Evolutionary conservation across 37 sponge, comb jelly and placozoan species (phyloP).

Genomic region (Dysidea cf. avara): DNA sequence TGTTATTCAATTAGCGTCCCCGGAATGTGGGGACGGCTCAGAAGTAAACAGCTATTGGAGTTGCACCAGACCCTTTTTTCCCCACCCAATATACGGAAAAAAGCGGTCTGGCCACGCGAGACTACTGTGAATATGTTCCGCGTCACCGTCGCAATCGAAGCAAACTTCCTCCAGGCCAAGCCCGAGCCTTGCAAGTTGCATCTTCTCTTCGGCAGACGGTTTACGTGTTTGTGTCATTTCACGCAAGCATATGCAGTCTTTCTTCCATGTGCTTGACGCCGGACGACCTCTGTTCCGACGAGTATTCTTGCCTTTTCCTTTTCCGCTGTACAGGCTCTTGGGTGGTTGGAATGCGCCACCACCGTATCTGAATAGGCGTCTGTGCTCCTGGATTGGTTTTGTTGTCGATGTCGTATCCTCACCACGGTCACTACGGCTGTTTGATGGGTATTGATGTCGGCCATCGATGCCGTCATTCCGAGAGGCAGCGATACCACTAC

Average conservation of each 20-base stretch:
- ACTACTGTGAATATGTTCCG: slow-evolving; percentile 11
- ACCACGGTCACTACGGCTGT: neutral
- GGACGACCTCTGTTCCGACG: neutral
- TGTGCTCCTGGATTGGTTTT: slow-evolving; percentile 4
- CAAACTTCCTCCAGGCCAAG: slow-evolving; percentile 11
- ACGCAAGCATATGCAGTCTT: slow-evolving; percentile 1
- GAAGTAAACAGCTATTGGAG: no score
- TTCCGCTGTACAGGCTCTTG: no score
- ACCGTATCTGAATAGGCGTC: neutral
- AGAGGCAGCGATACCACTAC: no score
- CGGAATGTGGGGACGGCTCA: no score
- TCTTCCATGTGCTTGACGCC: neutral
- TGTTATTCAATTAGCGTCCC: no score
- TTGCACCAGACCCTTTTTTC: no score
- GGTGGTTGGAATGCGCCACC: slow-evolving; percentile 3
- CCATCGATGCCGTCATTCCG: no score
- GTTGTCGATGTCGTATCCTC: neutral
- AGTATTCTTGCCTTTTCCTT: neutral
- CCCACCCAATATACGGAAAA: no score
- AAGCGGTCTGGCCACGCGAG: no score
- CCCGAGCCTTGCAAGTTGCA: slow-evolving; percentile 20
- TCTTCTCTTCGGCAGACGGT: slow-evolving; percentile 20
- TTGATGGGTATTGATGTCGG: no score
- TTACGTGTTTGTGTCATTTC: neutral
- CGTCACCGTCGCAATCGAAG: slow-evolving; percentile 14